These are phyloP conservation scores for Sprattus sprattus DNA, from an alignment of 2,113 vertebrate genomes.

Conservation along the genomic window DNA sequence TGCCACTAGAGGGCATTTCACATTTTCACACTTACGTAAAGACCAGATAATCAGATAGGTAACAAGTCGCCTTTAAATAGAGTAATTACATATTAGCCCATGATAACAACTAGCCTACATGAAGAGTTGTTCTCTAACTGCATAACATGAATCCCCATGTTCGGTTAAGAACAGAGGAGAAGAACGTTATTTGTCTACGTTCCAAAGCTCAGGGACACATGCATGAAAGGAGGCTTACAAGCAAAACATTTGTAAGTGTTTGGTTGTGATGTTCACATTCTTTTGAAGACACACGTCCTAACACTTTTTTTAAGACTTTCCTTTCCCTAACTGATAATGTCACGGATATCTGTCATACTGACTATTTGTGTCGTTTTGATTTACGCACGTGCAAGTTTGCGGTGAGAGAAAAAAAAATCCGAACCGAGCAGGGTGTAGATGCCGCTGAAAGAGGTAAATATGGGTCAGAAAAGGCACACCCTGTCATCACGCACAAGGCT, in stretches of 20 bases:
- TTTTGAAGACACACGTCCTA: not conserved
- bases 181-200: not conserved
- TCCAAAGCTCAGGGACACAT: not conserved
- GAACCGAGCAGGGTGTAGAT: not conserved
- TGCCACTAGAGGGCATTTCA: not conserved
- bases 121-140: not conserved
- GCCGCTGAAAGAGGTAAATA: not conserved
- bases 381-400: not conserved
- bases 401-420: not conserved
- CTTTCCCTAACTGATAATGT: not conserved
- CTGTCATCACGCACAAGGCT: slow-evolving; percentile 41
- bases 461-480: slow-evolving; percentile 55
- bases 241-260: not conserved
- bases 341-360: not conserved
- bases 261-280: not conserved
- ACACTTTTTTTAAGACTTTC: not conserved
- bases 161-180: not conserved
- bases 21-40: not conserved
- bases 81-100: not conserved
- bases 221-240: not conserved
- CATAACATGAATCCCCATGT: not conserved
- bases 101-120: not conserved
- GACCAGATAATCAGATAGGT: not conserved
- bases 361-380: slow-evolving; percentile 3
- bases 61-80: not conserved